phyloP scores from a whole-genome alignment of 2,797 vertebrate genomes.

The Lacerta agilis region DNA sequence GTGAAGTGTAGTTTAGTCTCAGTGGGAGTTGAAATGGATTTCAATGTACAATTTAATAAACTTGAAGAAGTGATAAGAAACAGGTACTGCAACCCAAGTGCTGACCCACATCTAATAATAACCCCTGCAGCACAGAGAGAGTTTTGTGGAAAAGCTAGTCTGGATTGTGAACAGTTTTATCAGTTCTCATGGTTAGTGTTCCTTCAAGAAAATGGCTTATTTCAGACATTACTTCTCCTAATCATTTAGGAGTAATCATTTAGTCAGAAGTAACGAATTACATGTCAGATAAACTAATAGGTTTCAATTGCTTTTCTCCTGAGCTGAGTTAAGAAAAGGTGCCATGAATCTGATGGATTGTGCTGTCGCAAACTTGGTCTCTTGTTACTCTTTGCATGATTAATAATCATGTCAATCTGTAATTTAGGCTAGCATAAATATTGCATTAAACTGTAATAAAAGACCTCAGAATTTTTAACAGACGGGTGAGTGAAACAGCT shows the following conservation, averaged over 20 bases:
- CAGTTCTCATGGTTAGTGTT: conserved; percentile 34
- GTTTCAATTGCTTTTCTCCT: conserved; percentile 43
- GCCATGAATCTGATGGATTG: conserved; percentile 20
- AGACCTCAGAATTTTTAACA: neutral
- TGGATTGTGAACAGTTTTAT: conserved; percentile 11
- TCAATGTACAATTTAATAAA: neutral
- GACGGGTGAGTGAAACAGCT: neutral
- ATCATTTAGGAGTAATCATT: conserved; percentile 49
- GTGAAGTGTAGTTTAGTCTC: neutral
- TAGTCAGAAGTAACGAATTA: conserved; percentile 49
- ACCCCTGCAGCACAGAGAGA: neutral
- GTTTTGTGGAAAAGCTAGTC: neutral
- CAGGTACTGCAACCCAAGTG: neutral
- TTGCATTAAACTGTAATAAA: conserved; percentile 4
- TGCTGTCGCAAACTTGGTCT: neutral
- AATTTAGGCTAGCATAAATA: conserved; percentile 21
- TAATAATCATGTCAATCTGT: conserved; percentile 32
- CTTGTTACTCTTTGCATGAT: conserved; percentile 16
- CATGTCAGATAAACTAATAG: conserved; percentile 51
- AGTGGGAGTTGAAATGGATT: neutral
- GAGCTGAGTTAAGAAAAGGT: conserved; percentile 25
- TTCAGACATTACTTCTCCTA: neutral
- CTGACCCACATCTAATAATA: neutral
- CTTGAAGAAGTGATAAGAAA: neutral
- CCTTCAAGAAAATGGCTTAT: conserved; percentile 13